Evolutionary conservation across 2,888 invertebrate genomes (phyloP).

Genomic region (Epirrita christyi): DNA sequence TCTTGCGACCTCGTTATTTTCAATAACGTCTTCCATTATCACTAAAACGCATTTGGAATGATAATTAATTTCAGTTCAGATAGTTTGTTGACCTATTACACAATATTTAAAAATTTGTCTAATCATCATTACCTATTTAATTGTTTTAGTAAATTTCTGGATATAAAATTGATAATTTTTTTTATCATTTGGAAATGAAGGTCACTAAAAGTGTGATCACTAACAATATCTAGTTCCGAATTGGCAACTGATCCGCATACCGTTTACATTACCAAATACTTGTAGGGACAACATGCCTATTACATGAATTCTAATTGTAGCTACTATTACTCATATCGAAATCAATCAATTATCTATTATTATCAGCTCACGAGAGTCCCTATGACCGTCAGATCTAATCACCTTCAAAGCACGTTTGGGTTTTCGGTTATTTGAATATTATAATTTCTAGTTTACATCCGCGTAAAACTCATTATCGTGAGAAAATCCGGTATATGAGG

Average conservation of each 20-base stretch:
- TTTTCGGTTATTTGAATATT: conserved; percentile 39
- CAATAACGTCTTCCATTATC: conserved; percentile 24
- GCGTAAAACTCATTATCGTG: conserved; percentile 55
- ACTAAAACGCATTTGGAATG: conserved; percentile 16
- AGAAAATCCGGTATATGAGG: conserved; percentile 59
- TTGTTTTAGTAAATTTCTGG: neutral
- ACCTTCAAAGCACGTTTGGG: conserved; percentile 18
- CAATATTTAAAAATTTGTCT: conserved; percentile 16
- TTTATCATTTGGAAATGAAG: conserved; percentile 3
- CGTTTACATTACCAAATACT: conserved; percentile 8
- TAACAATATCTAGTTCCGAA: conserved; percentile 11
- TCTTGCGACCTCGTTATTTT: conserved; percentile 41
- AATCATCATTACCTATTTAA: conserved; percentile 2
- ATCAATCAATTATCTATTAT: conserved; percentile 15
- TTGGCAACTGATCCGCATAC: conserved; percentile 27
- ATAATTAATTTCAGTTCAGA: conserved; percentile 10
- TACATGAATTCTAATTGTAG: conserved; percentile 21
- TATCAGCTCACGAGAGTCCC: conserved; percentile 10
- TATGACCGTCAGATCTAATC: conserved; percentile 11
- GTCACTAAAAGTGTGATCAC: conserved; percentile 19
- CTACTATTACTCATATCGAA: conserved; percentile 13
- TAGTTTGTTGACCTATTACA: conserved; percentile 37
- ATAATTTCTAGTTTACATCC: conserved; percentile 46
- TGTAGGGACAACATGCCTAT: conserved; percentile 4
- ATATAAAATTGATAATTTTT: neutral